Conservation (phyloP, 2,888 invertebrate species). For the Drosophila tanythrix region DNA sequence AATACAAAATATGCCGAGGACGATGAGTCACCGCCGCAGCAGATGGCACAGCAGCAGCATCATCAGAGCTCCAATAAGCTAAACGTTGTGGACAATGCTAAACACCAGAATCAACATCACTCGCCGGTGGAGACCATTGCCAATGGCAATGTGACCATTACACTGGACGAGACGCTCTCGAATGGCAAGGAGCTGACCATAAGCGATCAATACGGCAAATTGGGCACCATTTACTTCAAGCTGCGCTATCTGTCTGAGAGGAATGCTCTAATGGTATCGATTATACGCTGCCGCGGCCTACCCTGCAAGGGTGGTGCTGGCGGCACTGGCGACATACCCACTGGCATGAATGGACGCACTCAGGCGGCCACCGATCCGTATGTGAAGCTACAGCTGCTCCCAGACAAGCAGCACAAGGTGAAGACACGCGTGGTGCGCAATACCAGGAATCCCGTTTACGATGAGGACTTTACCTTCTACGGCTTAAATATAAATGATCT, state of each 20-base stretch:
- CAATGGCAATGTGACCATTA: constrained; percentile 71
- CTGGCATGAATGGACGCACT: constrained; percentile 84
- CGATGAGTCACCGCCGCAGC: constrained; percentile 79
- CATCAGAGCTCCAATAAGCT: constrained; percentile 63
- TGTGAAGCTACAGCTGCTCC: constrained; percentile 97
- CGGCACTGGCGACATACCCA: constrained; percentile 87
- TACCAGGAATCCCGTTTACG: constrained; percentile 97
- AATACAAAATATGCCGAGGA: constrained; percentile 83
- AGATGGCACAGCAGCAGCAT: constrained; percentile 57
- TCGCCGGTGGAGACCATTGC: constrained; percentile 64
- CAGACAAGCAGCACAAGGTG: constrained; percentile 98
- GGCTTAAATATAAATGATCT: constrained; percentile 95
- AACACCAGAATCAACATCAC: constrained; percentile 63
- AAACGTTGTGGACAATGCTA: constrained; percentile 62
- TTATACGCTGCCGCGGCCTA: constrained; percentile 94
- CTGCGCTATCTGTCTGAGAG: constrained; percentile 95
- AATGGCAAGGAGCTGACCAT: constrained; percentile 83
- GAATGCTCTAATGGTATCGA: constrained; percentile 95
- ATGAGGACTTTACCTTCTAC: constrained; percentile 99
- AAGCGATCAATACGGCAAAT: constrained; percentile 87
- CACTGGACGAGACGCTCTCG: constrained; percentile 48
- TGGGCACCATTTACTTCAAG: constrained; percentile 96
- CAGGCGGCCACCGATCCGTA: constrained; percentile 92
- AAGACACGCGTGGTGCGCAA: constrained; percentile 98
- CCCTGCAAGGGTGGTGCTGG: constrained; percentile 86